Conservation (phyloP, 2,888 invertebrate genomes). For the Nemapogon koenigi region DNA sequence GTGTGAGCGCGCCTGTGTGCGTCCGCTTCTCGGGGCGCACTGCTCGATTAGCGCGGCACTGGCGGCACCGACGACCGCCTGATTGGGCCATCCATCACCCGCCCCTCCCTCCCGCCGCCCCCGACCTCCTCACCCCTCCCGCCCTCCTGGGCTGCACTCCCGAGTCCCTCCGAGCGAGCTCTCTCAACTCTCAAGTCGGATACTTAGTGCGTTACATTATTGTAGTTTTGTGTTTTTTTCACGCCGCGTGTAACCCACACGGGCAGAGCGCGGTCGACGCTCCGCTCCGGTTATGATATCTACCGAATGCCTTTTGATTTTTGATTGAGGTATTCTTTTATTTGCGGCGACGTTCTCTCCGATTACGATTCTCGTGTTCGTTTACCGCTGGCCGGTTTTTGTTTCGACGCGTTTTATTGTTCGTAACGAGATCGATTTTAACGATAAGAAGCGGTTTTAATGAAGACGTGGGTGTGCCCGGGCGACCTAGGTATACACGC, state of each 20-base stretch:
- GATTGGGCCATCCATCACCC: constrained; percentile 66
- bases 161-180: constrained; percentile 25
- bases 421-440: constrained; percentile 58
- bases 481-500: too few species aligned
- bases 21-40: constrained; percentile 43
- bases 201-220: constrained; percentile 63
- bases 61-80: constrained; percentile 56
- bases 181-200: constrained; percentile 60
- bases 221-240: constrained; percentile 53
- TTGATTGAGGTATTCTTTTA: constrained; percentile 62
- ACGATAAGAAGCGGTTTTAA: constrained; percentile 51
- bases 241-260: constrained; percentile 52
- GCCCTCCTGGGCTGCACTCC: constrained; percentile 8
- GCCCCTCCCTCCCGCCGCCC: constrained; percentile 33
- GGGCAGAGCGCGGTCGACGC: constrained; percentile 52
- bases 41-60: constrained; percentile 58
- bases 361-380: constrained; percentile 60
- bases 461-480: constrained; percentile 56
- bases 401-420: constrained; percentile 58
- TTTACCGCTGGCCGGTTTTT: constrained; percentile 53
- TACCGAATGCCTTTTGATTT: constrained; percentile 54
- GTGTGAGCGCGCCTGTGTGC: constrained; percentile 36
- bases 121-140: constrained; percentile 22
- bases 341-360: constrained; percentile 49
- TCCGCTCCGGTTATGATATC: constrained; percentile 52